Evolutionary conservation across 2,113 vertebrate genomes (phyloP).

Genomic region (Cololabis saira): DNA sequence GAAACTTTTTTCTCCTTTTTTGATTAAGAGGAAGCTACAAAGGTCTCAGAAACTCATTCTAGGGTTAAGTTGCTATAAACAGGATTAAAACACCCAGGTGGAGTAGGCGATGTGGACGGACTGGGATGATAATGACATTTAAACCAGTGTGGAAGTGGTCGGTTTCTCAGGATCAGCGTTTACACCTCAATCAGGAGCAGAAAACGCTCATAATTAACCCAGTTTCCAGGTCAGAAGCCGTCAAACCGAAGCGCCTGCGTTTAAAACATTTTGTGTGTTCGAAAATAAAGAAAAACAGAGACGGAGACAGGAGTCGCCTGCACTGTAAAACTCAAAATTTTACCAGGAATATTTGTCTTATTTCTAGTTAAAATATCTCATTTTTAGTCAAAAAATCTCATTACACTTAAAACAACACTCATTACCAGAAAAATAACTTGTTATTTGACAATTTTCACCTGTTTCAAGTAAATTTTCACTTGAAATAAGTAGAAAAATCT

Average conservation of each 20-base stretch:
- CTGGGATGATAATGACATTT: slow-evolving; percentile 84
- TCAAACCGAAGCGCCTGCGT: slow-evolving; percentile 45
- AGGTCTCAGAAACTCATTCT: no score
- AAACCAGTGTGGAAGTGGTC: slow-evolving; percentile 83
- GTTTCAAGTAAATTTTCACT: no score
- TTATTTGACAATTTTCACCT: no score
- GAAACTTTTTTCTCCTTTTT: no score
- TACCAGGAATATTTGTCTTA: no score
- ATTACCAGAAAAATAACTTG: no score
- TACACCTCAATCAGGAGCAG: slow-evolving; percentile 77
- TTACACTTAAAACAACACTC: no score
- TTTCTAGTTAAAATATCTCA: no score
- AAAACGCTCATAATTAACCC: slow-evolving; percentile 84
- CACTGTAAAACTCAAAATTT: no score
- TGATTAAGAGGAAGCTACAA: no score
- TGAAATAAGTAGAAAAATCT: no score
- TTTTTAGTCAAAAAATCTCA: no score
- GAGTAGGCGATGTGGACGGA: slow-evolving; percentile 62
- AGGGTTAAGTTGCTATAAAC: background rate
- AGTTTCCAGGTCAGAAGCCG: slow-evolving; percentile 81
- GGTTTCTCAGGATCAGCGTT: slow-evolving; percentile 70
- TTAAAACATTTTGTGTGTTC: background rate
- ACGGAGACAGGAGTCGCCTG: background rate
- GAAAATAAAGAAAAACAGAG: slow-evolving; percentile 14
- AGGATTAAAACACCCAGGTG: background rate